Evolutionary conservation across 2,113 vertebrate genomes (phyloP).

Genomic region (Gymnarchus niloticus): DNA sequence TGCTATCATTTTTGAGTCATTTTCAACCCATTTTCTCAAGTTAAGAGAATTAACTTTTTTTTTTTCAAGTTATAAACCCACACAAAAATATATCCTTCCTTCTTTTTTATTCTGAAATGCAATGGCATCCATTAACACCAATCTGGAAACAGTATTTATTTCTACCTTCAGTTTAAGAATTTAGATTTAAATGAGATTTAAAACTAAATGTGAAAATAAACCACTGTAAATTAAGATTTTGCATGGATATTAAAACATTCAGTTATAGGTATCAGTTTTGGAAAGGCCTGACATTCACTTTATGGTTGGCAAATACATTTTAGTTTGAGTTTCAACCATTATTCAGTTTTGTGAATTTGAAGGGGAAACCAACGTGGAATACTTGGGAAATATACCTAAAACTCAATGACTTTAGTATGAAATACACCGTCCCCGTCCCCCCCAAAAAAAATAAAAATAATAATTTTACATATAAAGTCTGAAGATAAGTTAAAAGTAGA

Average conservation of each 20-base stretch:
- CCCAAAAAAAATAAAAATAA: neutral
- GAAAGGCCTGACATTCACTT: neutral
- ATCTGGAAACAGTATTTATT: neutral
- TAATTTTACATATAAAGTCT: neutral
- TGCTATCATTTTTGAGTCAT: neutral
- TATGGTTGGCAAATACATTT: too few relatives aligned
- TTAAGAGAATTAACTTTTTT: neutral
- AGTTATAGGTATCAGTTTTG: neutral
- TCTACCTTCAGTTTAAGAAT: neutral
- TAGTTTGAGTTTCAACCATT: too few relatives aligned
- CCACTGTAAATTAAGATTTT: too few relatives aligned
- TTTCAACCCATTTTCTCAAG: neutral
- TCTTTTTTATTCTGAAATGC: neutral
- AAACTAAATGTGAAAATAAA: too few relatives aligned
- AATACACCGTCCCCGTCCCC: too few relatives aligned
- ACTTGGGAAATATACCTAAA: too few relatives aligned
- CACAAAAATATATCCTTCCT: neutral
- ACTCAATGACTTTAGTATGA: neutral
- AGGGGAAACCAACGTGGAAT: too few relatives aligned
- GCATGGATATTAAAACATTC: neutral
- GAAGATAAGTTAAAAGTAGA: neutral
- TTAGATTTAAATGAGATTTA: neutral
- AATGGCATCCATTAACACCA: neutral
- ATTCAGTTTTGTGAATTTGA: too few relatives aligned
- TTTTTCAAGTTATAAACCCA: neutral